phyloP scores from a whole-genome alignment of 1,140 invertebrate genomes.

The Drosophila micromelanica region DNA sequence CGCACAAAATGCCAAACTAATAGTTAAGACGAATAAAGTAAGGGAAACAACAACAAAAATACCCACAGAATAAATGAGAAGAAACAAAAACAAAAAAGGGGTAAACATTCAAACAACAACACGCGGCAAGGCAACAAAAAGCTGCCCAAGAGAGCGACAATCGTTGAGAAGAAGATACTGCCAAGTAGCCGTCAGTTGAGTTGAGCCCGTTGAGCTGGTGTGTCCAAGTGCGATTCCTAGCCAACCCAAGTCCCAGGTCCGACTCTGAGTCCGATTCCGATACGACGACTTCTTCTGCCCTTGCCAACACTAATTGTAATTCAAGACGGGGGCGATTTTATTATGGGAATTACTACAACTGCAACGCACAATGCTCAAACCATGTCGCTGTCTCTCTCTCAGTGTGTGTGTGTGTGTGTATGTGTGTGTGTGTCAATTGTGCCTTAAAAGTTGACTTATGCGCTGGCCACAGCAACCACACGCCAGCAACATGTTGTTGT shows the following conservation, averaged over 20 bases:
- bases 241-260: slow-evolving; percentile 3
- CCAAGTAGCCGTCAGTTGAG: slow-evolving; percentile 25
- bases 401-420: slow-evolving; percentile 13
- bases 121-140: slow-evolving; percentile 24
- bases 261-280: slow-evolving; percentile 28
- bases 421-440: slow-evolving; percentile 38
- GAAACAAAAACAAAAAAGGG: slow-evolving; percentile 13
- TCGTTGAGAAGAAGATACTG: slow-evolving; percentile 29
- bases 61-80: slow-evolving; percentile 13
- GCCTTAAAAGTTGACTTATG: slow-evolving; percentile 76
- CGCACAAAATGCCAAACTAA: slow-evolving; percentile 84
- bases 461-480: slow-evolving; percentile 21
- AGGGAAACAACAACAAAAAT: slow-evolving; percentile 24
- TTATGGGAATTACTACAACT: slow-evolving; percentile 83
- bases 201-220: not conserved
- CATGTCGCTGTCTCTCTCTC: slow-evolving; percentile 26
- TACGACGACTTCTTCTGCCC: slow-evolving; percentile 45
- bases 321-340: slow-evolving; percentile 84
- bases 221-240: slow-evolving; percentile 22
- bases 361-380: slow-evolving; percentile 49
- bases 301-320: slow-evolving; percentile 83
- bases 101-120: slow-evolving; percentile 19
- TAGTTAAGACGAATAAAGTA: slow-evolving; percentile 72
- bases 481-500: slow-evolving; percentile 67
- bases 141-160: slow-evolving; percentile 42